These are phyloP conservation scores for Gallinago jamesoni DNA, from an alignment of 2,113 vertebrate species.

Conservation along the genomic window DNA sequence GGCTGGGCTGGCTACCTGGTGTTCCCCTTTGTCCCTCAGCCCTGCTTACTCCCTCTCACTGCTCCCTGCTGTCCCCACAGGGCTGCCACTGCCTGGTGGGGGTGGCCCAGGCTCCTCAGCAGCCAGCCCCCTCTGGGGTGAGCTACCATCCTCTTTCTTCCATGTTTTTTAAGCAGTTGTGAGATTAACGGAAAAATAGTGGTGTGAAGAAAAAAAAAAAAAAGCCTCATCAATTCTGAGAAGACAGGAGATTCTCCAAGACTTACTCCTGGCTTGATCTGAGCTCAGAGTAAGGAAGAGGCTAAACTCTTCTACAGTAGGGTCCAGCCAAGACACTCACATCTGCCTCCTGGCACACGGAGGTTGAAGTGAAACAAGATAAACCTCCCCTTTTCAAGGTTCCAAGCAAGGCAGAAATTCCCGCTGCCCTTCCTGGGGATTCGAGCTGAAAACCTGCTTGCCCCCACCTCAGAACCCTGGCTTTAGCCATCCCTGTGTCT, in stretches of 20 bases:
- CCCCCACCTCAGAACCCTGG: neutral
- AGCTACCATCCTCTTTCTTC: neutral
- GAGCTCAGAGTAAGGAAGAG: neutral
- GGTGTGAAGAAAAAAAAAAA: neutral
- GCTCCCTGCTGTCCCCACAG: neutral
- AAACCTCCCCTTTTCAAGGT: neutral
- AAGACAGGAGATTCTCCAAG: neutral
- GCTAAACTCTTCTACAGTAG: rapidly evolving
- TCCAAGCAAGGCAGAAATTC: neutral
- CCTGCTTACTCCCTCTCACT: neutral
- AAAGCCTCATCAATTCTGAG: neutral
- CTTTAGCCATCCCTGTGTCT: neutral
- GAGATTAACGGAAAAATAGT: neutral
- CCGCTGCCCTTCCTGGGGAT: neutral
- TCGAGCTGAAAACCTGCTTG: neutral
- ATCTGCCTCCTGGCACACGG: neutral
- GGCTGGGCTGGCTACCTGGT: neutral
- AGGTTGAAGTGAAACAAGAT: neutral
- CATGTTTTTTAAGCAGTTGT: neutral
- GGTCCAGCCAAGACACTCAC: neutral
- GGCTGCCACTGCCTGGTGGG: neutral
- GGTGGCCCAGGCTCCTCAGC: neutral
- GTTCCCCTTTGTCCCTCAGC: neutral
- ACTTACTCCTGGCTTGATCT: rapidly evolving
- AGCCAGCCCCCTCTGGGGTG: neutral